Base-by-base conservation (phyloP, 1,140 invertebrate genomes). In the Drosophila trapezifrons region DNA sequence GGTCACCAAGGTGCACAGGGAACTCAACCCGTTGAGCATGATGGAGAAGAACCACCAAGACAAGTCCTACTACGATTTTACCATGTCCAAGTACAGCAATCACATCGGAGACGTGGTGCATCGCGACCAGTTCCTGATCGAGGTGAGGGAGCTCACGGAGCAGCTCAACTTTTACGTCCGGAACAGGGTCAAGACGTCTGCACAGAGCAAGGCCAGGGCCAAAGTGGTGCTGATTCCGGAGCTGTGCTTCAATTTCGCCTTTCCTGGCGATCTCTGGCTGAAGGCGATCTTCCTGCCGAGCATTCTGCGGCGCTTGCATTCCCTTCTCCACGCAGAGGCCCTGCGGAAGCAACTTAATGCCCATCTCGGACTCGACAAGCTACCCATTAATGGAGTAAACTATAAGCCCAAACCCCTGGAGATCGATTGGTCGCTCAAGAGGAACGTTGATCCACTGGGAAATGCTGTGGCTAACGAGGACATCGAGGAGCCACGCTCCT, bases 211-310 rank as follows among this genome's bases (percentile, higher is more conserved):
- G 40, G 47, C 77, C 0, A 76, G 80, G 9, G 46, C 55, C 9
- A 80, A 65, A 15, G 64, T 92, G 77, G 93, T 99, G 12, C 73
- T 92, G 0, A 94, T 99, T 40, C 98, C 98, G 0, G 98, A 99
- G 92, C 93, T 99, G 35, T 98, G 98, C 91, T 94, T 95, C 25
- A 95, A 96, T 70, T 96, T 97, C 90, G 95, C 95, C 2, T 98
- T 98, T 91, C 96, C 97, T 1, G 95, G 97, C 2, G 94, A 95
- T 8, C 94, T 99, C 27, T 99, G 98, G 98, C 93, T 97, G 10
- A 98, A 99, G 93, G 95, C 97, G 1, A 95, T 96, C 0, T 94
- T 96, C 27, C 91, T 99, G 25, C 99, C 99, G 0, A 96, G 97
- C 17, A 95, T 99, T 78, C 85, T 99, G 6, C 96, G 98, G 78